Evolutionary conservation across 2,797 vertebrate genomes (phyloP).

Genomic region (Balearica regulorum): DNA sequence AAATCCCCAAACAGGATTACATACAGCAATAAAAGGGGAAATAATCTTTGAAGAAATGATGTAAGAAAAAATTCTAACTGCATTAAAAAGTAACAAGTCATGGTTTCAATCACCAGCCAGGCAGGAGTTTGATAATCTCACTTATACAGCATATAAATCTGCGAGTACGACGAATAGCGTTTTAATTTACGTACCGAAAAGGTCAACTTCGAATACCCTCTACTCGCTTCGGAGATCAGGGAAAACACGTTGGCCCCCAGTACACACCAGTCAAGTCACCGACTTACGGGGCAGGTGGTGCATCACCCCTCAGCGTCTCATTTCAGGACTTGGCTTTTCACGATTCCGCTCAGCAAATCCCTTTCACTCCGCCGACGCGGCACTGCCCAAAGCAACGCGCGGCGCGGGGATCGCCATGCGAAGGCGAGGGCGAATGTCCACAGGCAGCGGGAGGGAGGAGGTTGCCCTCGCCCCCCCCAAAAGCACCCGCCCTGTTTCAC

Average conservation of each 20-base stretch:
- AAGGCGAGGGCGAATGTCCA: too few relatives aligned
- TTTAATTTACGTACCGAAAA: neutral
- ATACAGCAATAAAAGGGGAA: neutral
- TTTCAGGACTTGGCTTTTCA: neutral
- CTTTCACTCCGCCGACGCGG: neutral
- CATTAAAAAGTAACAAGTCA: neutral
- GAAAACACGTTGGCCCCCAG: fast-evolving
- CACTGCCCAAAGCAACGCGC: neutral
- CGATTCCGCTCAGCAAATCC: too few relatives aligned
- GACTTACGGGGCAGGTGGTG: neutral
- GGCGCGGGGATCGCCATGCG: neutral
- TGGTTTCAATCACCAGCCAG: neutral
- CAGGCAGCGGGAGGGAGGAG: too few relatives aligned
- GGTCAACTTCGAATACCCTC: neutral
- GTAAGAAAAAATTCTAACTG: neutral
- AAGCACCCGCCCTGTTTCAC: too few relatives aligned
- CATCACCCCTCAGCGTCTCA: neutral
- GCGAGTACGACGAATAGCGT: neutral
- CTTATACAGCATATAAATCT: neutral
- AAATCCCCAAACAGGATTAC: neutral
- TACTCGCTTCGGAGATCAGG: neutral
- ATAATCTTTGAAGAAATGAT: neutral
- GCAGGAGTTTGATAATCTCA: neutral
- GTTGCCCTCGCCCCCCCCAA: too few relatives aligned
- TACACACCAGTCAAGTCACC: neutral